Evolutionary conservation across 1,140 invertebrate genomes (phyloP).

Genomic region (Zaprionus gabonicus): DNA sequence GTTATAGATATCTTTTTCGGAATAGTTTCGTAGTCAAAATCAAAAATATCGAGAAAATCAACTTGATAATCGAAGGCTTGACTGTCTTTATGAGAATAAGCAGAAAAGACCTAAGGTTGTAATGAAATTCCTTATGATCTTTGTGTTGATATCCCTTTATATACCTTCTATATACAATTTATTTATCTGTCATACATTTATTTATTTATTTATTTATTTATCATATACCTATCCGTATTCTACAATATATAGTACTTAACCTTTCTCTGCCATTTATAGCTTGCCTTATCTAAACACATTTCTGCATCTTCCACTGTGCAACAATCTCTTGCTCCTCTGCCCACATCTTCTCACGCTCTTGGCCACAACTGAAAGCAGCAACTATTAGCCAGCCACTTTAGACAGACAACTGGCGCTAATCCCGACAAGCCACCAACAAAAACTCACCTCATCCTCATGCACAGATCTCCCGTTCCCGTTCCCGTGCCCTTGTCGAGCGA

Average conservation of each 20-base stretch:
- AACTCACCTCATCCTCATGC: constrained; percentile 9
- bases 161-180: no score
- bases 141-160: no score
- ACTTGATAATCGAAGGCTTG: no score
- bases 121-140: no score
- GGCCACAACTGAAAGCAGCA: constrained; percentile 44
- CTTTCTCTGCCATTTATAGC: background rate
- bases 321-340: background rate
- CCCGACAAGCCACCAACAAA: constrained; percentile 49
- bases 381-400: constrained; percentile 75
- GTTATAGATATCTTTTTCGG: no score
- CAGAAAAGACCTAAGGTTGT: no score
- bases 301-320: background rate
- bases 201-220: background rate
- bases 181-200: no score
- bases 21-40: no score
- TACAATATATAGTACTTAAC: background rate
- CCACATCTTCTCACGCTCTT: constrained; percentile 63
- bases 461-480: background rate
- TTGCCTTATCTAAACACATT: background rate
- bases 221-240: background rate
- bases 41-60: no score
- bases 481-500: background rate
- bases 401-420: constrained; percentile 70
- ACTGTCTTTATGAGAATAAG: no score